Percentiles rank a stretch among this genome's conserved stretches.
These are phyloP conservation scores for Geotrypetes seraphini DNA, from an alignment of 2,797 vertebrate species.

Conservation along the genomic window DNA sequence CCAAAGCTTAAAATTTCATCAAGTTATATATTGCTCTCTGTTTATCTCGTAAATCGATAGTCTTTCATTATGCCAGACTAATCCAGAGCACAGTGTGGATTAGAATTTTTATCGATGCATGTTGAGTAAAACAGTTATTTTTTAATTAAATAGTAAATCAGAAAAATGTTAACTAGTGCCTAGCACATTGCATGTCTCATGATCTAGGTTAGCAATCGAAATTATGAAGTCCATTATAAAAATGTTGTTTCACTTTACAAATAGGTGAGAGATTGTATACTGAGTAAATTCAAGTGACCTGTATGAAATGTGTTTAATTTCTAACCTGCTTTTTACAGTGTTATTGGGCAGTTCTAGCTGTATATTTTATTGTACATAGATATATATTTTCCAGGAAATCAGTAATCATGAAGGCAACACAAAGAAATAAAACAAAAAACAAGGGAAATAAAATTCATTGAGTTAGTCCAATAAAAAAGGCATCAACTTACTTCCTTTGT, in stretches of 20 bases:
- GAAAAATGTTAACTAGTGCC: constrained; percentile 37
- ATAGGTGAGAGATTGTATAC: constrained; percentile 21
- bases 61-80: constrained; percentile 20
- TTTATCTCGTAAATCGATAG: constrained; percentile 45
- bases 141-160: constrained; percentile 59
- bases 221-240: constrained; percentile 42
- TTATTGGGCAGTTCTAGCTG: no score
- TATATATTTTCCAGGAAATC: no score
- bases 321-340: background rate
- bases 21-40: constrained; percentile 42
- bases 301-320: background rate
- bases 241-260: constrained; percentile 26
- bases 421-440: no score
- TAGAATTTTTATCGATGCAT: constrained; percentile 42
- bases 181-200: constrained; percentile 34
- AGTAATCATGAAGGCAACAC: no score
- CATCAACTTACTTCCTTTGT: no score
- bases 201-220: constrained; percentile 27
- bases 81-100: constrained; percentile 8
- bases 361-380: no score
- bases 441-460: no score
- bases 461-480: no score
- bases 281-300: background rate
- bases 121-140: constrained; percentile 40
- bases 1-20: constrained; percentile 35